Evolutionary conservation across 2,888 invertebrate genomes (phyloP).

Genomic region (Pecten maximus): DNA sequence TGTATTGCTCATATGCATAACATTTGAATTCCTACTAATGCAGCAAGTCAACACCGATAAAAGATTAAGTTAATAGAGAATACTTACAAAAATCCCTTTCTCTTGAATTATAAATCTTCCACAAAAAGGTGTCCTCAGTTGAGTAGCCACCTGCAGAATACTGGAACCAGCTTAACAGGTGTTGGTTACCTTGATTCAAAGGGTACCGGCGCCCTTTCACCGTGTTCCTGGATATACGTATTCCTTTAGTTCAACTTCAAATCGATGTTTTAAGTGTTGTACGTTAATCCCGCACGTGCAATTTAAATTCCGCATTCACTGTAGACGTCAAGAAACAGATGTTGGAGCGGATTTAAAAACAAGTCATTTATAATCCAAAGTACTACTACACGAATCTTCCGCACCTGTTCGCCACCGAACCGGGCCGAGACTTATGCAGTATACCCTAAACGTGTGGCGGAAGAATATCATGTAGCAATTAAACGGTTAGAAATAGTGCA

Average conservation of each 20-base stretch:
- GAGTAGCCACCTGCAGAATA: no score
- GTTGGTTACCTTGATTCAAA: background rate
- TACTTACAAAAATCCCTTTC: no score
- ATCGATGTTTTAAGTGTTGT: background rate
- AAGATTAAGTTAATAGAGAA: no score
- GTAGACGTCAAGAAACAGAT: background rate
- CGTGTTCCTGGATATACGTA: background rate
- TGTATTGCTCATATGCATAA: no score
- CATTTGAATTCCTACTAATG: no score
- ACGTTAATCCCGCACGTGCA: background rate
- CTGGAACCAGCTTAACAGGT: background rate
- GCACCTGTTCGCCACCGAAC: background rate
- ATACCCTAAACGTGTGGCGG: background rate
- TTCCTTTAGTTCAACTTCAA: background rate
- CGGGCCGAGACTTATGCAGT: background rate
- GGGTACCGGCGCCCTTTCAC: background rate
- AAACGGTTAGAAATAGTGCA: slow-evolving; percentile 19
- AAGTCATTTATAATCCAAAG: slow-evolving; percentile 16
- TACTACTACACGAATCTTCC: background rate
- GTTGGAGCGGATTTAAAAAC: background rate
- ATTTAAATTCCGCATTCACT: background rate
- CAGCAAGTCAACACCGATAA: no score
- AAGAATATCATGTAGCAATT: slow-evolving; percentile 4
- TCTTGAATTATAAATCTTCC: no score
- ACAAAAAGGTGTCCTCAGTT: no score